Base-by-base conservation (phyloP, 2,888 invertebrate species). In the Meiosimyza decipiens region DNA sequence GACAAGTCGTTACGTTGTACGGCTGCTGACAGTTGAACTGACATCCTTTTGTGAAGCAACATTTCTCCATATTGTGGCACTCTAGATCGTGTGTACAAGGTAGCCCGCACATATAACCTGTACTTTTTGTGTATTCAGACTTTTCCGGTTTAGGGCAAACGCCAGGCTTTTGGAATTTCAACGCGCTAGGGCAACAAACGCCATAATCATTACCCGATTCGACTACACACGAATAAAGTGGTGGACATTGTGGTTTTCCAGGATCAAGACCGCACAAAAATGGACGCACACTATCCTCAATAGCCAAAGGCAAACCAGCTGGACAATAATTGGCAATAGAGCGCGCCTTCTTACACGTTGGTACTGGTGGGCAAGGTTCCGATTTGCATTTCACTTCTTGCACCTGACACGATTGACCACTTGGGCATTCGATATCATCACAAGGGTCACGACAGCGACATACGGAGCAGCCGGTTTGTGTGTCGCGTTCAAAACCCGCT, bases 381-480 rank as follows among this genome's bases (percentile, higher is more conserved):
- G 90, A 90, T 66, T 92, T 89, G 82, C 95, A 95, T 4, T 93
- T 91, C 6, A 93, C 90, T 79, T 95, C 94, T 81, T 94, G 93
- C 78, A 94, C 85, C 82, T 94, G 93, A 80, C 95, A 95, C 6
- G 92, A 90, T 75, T 94, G 89, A 0, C 91, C 90, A 55, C 93
- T 92, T 0, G 95, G 95, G 82, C 95, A 95, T 52, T 90, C 91
- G 68, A 95, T 87, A 0, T 91, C 90, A 18, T 91, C 90, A 80
- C 95, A 95, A 0, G 95, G 95, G 85, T 95, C 94, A 7, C 93
- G 89, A 81, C 95, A 95, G 81, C 92, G 91, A 86, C 95, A 95
- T 60, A 92, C 88, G 0, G 93, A 92, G 80, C 95, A 95, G 6
- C 95, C 95, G 3, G 89, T 89, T 16, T 88, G 79, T 57, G 89